Evolutionary conservation across 2,113 vertebrate species (phyloP).

Genomic region (Pluvialis apricaria): DNA sequence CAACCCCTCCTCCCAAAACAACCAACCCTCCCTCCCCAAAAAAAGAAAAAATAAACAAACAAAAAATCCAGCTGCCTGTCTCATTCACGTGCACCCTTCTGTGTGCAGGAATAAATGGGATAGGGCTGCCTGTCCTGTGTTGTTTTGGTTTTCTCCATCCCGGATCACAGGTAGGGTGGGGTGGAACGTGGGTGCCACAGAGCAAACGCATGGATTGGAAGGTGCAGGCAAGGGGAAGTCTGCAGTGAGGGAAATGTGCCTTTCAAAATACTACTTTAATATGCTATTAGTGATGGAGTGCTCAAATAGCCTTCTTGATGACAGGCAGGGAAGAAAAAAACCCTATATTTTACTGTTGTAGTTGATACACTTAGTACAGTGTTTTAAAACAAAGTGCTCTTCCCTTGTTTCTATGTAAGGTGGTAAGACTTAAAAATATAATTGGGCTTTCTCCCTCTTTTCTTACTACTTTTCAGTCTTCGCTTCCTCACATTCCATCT

Average conservation of each 20-base stretch:
- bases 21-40: fast-evolving
- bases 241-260: background rate
- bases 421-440: background rate
- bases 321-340: background rate
- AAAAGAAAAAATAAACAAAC: background rate
- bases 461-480: background rate
- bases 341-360: background rate
- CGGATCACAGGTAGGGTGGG: background rate
- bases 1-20: too few species aligned
- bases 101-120: background rate
- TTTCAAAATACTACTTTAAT: background rate
- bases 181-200: background rate
- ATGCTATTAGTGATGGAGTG: background rate
- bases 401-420: background rate
- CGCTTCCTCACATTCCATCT: background rate
- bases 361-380: background rate
- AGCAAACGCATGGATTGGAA: background rate
- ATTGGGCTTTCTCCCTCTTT: background rate
- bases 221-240: background rate
- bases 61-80: background rate
- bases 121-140: background rate
- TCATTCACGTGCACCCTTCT: background rate
- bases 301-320: background rate
- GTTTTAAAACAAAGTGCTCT: background rate
- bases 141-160: background rate